Percentiles rank a stretch among this genome's conserved stretches.
phyloP scores from a whole-genome alignment of 1,140 invertebrate genomes.

The Dendrolimus punctatus region DNA sequence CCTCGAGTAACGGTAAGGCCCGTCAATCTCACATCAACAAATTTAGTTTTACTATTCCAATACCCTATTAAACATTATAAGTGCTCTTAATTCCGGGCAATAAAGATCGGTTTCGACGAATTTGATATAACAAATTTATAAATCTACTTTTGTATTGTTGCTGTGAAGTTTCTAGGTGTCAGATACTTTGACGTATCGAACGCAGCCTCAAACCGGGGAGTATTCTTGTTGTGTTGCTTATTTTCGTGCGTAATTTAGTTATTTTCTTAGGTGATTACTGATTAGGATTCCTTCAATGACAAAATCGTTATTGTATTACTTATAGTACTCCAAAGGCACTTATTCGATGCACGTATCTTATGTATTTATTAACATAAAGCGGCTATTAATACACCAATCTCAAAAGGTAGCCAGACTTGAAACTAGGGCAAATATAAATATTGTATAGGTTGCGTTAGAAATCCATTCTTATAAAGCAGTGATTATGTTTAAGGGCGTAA shows the following conservation, averaged over 20 bases:
- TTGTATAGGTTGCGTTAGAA: too few relatives aligned
- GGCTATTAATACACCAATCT: too few relatives aligned
- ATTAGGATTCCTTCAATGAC: neutral
- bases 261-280: neutral
- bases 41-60: slow-evolving; percentile 23
- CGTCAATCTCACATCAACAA: slow-evolving; percentile 42
- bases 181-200: slow-evolving; percentile 25
- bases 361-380: too few relatives aligned
- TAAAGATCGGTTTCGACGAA: slow-evolving; percentile 20
- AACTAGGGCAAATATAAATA: too few relatives aligned
- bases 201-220: neutral
- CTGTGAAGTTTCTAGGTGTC: slow-evolving; percentile 20
- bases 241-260: too few relatives aligned
- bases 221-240: neutral
- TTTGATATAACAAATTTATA: neutral
- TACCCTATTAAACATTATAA: slow-evolving; percentile 14
- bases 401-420: too few relatives aligned
- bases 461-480: too few relatives aligned
- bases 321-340: too few relatives aligned
- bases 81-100: slow-evolving; percentile 17
- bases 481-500: too few relatives aligned
- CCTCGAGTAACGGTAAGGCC: slow-evolving; percentile 34
- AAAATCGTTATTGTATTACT: too few relatives aligned
- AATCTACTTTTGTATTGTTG: slow-evolving; percentile 6
- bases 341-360: too few relatives aligned